A percentile compares a stretch with the other conserved stretches of the same genome.
Evolutionary conservation across 2,113 vertebrate species (phyloP).

Genomic region (Planiliza haematocheilus): DNA sequence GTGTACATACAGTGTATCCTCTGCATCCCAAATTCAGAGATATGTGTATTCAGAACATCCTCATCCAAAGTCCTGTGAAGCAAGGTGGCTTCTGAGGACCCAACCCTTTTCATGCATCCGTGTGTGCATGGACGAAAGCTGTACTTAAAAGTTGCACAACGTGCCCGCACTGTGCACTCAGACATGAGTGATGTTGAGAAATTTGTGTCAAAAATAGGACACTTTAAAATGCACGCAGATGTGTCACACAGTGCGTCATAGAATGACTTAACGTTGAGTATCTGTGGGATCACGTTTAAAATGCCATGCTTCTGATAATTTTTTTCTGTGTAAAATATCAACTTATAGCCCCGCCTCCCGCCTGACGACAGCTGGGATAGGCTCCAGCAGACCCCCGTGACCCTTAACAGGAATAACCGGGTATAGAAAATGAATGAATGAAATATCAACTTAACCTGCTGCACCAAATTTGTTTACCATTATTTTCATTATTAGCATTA

Average conservation of each 20-base stretch:
- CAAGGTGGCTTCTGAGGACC: constrained; percentile 38
- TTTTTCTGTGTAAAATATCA: background rate
- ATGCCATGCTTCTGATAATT: constrained; percentile 46
- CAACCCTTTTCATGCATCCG: constrained; percentile 50
- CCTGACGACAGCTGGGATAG: too few species aligned
- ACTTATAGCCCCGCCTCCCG: too few species aligned
- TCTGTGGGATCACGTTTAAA: constrained; percentile 53
- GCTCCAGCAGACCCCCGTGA: too few species aligned
- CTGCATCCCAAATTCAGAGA: background rate
- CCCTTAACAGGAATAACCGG: too few species aligned
- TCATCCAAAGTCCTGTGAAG: constrained; percentile 18
- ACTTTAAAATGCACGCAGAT: constrained; percentile 60
- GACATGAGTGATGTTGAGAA: constrained; percentile 71
- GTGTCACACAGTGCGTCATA: constrained; percentile 70
- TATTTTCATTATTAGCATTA: constrained; percentile 18
- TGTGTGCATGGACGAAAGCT: constrained; percentile 42
- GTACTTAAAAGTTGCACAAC: constrained; percentile 76
- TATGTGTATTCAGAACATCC: background rate
- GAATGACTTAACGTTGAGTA: constrained; percentile 56
- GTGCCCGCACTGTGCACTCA: constrained; percentile 65
- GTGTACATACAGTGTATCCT: too few species aligned
- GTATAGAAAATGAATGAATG: too few species aligned
- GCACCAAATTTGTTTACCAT: background rate
- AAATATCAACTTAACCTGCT: too few species aligned
- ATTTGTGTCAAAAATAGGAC: constrained; percentile 69